A percentile compares a stretch with the other conserved stretches of the same genome.
These are phyloP conservation scores for Drosophila eugracilis DNA, from an alignment of 1,140 invertebrate species.

Conservation along the genomic window DNA sequence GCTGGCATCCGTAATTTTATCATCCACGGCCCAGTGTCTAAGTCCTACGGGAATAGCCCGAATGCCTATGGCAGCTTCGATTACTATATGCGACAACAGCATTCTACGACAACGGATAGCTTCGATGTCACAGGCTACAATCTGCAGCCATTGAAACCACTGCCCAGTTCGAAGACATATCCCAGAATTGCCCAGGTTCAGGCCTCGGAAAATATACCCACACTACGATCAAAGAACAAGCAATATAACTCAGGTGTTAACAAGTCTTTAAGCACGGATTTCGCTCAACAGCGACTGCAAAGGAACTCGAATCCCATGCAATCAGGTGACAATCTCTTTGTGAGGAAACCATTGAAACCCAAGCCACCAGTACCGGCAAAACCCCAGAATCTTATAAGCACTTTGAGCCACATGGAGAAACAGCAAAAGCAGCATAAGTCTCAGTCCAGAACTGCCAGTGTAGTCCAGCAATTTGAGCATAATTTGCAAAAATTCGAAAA, in stretches of 20 bases:
- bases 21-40: slow-evolving; percentile 84
- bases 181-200: slow-evolving; percentile 58
- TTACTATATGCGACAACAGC: slow-evolving; percentile 77
- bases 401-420: slow-evolving; percentile 62
- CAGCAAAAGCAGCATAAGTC: slow-evolving; percentile 29
- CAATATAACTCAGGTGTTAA: slow-evolving; percentile 81
- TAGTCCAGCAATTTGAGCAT: slow-evolving; percentile 85
- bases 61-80: slow-evolving; percentile 85
- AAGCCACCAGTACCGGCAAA: slow-evolving; percentile 78
- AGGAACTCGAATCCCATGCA: slow-evolving; percentile 78
- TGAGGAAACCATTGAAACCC: slow-evolving; percentile 63
- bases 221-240: slow-evolving; percentile 76
- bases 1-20: slow-evolving; percentile 80
- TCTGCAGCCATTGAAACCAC: slow-evolving; percentile 61
- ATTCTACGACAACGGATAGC: slow-evolving; percentile 48
- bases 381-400: slow-evolving; percentile 75
- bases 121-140: slow-evolving; percentile 82
- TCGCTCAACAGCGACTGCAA: slow-evolving; percentile 77
- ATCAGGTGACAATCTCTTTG: slow-evolving; percentile 53
- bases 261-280: slow-evolving; percentile 82
- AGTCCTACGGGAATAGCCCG: slow-evolving; percentile 87
- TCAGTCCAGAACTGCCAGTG: slow-evolving; percentile 75
- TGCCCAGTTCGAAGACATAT: slow-evolving; percentile 79
- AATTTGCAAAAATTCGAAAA: slow-evolving; percentile 86
- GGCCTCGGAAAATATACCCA: slow-evolving; percentile 74